Base-by-base conservation (phyloP, 2,113 vertebrate species). In the Anseranas semipalmata region DNA sequence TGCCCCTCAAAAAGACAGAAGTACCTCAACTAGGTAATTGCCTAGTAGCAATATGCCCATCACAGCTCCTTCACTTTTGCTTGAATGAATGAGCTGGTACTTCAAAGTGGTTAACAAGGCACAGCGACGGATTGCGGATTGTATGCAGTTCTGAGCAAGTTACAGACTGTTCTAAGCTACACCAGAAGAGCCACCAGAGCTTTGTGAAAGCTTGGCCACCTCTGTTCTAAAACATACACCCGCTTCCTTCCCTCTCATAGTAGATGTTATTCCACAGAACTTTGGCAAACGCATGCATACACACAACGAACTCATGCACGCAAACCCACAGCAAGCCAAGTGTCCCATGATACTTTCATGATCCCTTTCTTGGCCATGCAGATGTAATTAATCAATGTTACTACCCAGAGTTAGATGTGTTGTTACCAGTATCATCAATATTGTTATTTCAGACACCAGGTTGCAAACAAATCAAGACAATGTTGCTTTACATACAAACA, bases 11-110 rank as follows among this genome's bases (percentile, higher is more conserved):
- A 24, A 65, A 80, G n/a, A 58, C 35, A 2, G 5, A 70, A 94
- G 25, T 3, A 15, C 25, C 41, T 71, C 24, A 8, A 18, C 24
- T 45, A 1, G 0, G 32, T 46, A 85, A 77, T 0, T 74, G 32
- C 41, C 65, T 21, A 10, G 12, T 19, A 75, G 65, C 22, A 32
- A 1, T 4, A 71, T 0, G 5, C 39, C 65, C 37, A 77, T 28
- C 41, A 70, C 20, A 82, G 46, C 12, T 72, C 66, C 7, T 4
- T 78, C n/a, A 33, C 9, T 39, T 89, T 27, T 39, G 28, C 55
- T 74, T 35, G 32, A 46, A 90, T 43, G 52, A 93, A 52, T 6
- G n/a, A 79, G 37, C 16, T n/a, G n/a, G 45, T 74, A 73, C 28
- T 74, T 88, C 27, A 35, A 30, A 2, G 1, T 7, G n/a, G 28